Conservation (phyloP, 2,888 invertebrate species). For the Chrysopilus asiliformis region DNA sequence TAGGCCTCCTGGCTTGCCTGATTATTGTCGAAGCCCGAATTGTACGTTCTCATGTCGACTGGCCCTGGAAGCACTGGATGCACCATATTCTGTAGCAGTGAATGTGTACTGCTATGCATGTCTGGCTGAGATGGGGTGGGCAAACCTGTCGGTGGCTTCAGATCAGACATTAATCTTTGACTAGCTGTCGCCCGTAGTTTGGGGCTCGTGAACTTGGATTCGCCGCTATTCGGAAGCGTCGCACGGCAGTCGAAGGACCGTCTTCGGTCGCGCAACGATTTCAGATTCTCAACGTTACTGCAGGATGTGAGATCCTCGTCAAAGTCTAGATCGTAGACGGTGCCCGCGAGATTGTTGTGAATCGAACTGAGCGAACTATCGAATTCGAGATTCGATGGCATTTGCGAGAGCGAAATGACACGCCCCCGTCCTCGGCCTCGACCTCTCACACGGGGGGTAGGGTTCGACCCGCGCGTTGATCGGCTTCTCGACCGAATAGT, state of each 20-base stretch:
- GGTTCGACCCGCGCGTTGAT: conserved; percentile 20
- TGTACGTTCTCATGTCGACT: conserved; percentile 82
- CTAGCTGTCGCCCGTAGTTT: conserved; percentile 14
- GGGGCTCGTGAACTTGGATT: conserved; percentile 22
- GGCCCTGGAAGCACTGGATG: conserved; percentile 70
- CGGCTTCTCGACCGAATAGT: conserved; percentile 25
- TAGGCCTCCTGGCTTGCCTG: conserved; percentile 42
- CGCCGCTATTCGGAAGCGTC: conserved; percentile 5
- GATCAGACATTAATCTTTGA: conserved; percentile 28
- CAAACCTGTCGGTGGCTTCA: conserved; percentile 35
- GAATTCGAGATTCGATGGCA: conserved; percentile 37
- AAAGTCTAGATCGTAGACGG: conserved; percentile 76
- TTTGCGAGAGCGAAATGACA: conserved; percentile 18
- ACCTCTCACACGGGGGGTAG: conserved; percentile 37
- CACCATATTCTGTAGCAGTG: conserved; percentile 42
- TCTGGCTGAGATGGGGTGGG: no score
- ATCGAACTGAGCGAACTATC: conserved; percentile 43
- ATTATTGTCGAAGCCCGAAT: conserved; percentile 39
- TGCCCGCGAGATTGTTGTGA: conserved; percentile 68
- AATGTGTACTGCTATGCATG: conserved; percentile 27
- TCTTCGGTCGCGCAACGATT: conserved; percentile 66
- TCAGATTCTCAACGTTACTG: conserved; percentile 59
- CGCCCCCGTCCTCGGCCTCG: conserved; percentile 36
- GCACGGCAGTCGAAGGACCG: conserved; percentile 55
- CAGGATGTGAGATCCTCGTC: conserved; percentile 72